Percentiles rank a stretch among this genome's conserved stretches.
Conservation (phyloP, 2,888 invertebrate species). For the Cantharis lateralis region DNA sequence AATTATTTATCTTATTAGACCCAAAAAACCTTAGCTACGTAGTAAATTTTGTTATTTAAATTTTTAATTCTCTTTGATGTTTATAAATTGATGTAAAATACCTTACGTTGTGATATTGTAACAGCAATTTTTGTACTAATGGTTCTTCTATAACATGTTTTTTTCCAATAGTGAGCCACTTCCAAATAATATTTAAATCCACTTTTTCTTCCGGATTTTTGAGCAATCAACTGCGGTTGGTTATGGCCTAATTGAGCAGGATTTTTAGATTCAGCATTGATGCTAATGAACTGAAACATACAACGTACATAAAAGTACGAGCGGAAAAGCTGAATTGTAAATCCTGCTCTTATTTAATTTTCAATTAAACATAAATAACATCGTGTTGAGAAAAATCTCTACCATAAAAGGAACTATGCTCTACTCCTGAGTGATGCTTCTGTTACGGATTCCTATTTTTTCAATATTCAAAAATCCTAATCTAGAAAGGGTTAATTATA, state of each 20-base stretch:
- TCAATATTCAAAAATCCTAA: too few relatives aligned
- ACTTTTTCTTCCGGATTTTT: neutral
- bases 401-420: neutral
- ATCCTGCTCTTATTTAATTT: neutral
- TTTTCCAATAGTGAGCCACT: neutral
- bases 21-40: neutral
- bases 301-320: neutral
- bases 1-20: neutral
- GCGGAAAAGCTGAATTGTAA: too few relatives aligned
- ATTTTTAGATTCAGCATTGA: neutral
- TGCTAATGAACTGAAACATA: neutral
- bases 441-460: neutral
- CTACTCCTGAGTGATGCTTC: neutral
- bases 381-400: neutral
- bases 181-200: neutral
- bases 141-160: neutral
- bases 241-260: neutral
- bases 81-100: neutral
- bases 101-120: conserved; percentile 1
- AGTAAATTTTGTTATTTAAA: neutral
- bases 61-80: neutral
- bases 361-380: neutral
- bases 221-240: neutral
- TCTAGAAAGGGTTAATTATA: too few relatives aligned
- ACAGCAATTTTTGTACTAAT: conserved; percentile 1